Evolutionary conservation across 2,888 invertebrate species (phyloP), one percentile per base, ranked within the genome.

Genomic region (Acanthoscelides obtectus): DNA sequence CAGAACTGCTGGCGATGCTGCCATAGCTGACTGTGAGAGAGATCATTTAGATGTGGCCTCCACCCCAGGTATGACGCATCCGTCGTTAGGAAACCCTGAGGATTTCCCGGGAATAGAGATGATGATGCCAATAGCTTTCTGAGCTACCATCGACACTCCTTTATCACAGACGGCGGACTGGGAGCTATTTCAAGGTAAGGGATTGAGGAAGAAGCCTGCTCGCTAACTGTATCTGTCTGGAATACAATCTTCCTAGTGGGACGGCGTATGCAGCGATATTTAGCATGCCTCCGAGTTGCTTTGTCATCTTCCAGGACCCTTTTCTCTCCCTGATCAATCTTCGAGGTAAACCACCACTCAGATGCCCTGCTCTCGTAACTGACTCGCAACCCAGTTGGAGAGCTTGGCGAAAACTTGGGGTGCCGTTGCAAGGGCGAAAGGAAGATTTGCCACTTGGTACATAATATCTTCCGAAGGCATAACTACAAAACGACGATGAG

Each of bases 1-100:
- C 76, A 77, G 8, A 19, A 19, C 20, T 45, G 45, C 66, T 77
- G 77, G 6, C 20, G 6, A 0, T 20, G 20, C 0, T 69, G 66
- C 75, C 76, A 77, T n/a, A 12, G 19, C 17, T 70, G 27, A 45
- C 67, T 69, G 20, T 73, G 21, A 0, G 64, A 2, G n/a, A 4
- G 25, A 25, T 73, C 45, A n/a, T 70, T 69, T 2, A 75, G 12
- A 8, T 72, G 73, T 2, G 76, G 71, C 22, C 75, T 75, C 77
- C 77, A 76, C 19, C 75, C 77, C 19, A 25, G 6, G 22, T 77
- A 65, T n/a, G 72, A 72, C 0, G 77, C 76, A 66, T 78, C 77
- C 27, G 76, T 72, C 17, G 77, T 69, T 22, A 78, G 2, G 70
- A 77, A 77, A 17, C 75, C 25, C 20, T 71, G 25, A n/a, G 74